Evolutionary conservation across 1,140 invertebrate genomes (phyloP).

Genomic region (Drosophila gunungcola): DNA sequence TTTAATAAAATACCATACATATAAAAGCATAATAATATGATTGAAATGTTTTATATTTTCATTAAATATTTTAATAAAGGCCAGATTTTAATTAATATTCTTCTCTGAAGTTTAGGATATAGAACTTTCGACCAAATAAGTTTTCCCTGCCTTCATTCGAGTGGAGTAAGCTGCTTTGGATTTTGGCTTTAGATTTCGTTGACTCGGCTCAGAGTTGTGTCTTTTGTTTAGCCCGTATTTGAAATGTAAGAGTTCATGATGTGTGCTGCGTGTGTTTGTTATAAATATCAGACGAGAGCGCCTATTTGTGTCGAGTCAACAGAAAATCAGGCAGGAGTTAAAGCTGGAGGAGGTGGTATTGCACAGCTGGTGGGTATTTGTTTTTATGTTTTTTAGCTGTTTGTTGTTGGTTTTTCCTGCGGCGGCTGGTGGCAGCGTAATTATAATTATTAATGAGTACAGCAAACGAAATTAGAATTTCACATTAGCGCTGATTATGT

Average conservation of each 20-base stretch:
- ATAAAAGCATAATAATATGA: too few species aligned
- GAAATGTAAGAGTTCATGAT: constrained; percentile 25
- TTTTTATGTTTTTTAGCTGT: background rate
- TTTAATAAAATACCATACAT: too few species aligned
- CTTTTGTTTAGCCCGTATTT: constrained; percentile 63
- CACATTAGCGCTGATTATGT: constrained; percentile 61
- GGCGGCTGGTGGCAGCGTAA: constrained; percentile 28
- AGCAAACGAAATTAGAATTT: constrained; percentile 70
- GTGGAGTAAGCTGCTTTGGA: constrained; percentile 58
- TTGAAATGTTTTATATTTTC: too few species aligned
- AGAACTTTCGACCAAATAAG: background rate
- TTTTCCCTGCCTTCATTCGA: background rate
- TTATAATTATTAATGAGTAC: constrained; percentile 78
- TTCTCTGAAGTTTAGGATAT: constrained; percentile 8
- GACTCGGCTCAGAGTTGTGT: constrained; percentile 62
- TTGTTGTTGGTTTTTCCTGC: constrained; percentile 1
- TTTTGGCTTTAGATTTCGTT: constrained; percentile 73
- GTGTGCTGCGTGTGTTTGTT: constrained; percentile 43
- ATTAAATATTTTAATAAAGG: too few species aligned
- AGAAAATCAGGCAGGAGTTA: constrained; percentile 37
- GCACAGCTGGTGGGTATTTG: constrained; percentile 27
- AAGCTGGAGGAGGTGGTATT: constrained; percentile 6
- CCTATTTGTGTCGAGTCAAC: constrained; percentile 59
- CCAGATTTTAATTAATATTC: too few species aligned
- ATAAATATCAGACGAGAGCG: constrained; percentile 70